Percentiles rank a stretch among this genome's conserved stretches.
Conservation (phyloP, 2,888 invertebrate species). For the Eristalis pertinax region DNA sequence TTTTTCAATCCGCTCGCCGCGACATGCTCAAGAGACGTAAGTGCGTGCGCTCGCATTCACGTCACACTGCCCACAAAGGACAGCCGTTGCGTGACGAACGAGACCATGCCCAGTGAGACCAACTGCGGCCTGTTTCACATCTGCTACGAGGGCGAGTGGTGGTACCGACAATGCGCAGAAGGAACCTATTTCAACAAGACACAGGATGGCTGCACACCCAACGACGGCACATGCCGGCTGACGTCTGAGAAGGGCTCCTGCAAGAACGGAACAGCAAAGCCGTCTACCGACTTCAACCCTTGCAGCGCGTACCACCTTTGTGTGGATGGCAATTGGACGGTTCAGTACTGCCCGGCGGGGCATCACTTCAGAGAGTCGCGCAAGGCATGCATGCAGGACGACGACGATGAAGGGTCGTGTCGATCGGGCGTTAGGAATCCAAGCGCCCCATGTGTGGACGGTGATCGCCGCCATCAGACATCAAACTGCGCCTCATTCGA, state of each 20-base stretch:
- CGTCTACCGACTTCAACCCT: constrained; percentile 26
- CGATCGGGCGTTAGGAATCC: neutral
- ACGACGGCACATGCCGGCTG: constrained; percentile 67
- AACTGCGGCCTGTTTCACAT: constrained; percentile 77
- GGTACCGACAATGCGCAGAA: constrained; percentile 77
- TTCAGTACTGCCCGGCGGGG: constrained; percentile 66
- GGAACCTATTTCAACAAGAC: constrained; percentile 77
- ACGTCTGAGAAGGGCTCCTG: neutral
- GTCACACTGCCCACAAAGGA: neutral
- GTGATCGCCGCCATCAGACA: constrained; percentile 48
- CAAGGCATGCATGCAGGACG: constrained; percentile 68
- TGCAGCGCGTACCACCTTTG: constrained; percentile 70
- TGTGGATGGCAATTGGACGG: constrained; percentile 71
- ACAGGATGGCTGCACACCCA: constrained; percentile 76
- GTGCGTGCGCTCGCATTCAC: constrained; percentile 73
- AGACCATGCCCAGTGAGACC: neutral
- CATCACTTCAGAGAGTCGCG: constrained; percentile 73
- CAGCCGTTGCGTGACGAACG: constrained; percentile 32
- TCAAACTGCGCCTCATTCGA: constrained; percentile 73
- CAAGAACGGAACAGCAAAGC: constrained; percentile 23
- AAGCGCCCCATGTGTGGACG: constrained; percentile 61
- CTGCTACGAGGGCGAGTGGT: constrained; percentile 77
- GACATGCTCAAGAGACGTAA: constrained; percentile 49
- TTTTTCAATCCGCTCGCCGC: constrained; percentile 17
- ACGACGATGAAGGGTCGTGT: constrained; percentile 36